Conservation (phyloP, 2,888 invertebrate genomes). For the Sarcophaga carnaria region DNA sequence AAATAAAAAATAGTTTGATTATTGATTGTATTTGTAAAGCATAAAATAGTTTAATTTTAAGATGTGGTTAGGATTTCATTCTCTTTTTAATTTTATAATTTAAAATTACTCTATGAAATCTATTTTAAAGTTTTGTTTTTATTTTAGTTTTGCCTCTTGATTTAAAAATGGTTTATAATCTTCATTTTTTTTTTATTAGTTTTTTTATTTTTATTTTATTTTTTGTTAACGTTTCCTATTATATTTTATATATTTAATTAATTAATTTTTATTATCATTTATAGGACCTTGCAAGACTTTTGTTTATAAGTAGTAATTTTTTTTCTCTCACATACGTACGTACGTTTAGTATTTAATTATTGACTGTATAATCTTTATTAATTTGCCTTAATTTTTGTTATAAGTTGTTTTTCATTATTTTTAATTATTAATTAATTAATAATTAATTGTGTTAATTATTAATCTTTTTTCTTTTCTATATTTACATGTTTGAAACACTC, state of each 20-base stretch:
- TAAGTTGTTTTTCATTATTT: constrained; percentile 18
- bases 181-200: neutral
- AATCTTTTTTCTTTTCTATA: constrained; percentile 8
- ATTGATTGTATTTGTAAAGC: neutral
- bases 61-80: neutral
- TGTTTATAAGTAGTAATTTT: constrained; percentile 60
- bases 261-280: neutral
- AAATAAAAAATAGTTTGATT: no score
- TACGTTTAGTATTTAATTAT: constrained; percentile 40
- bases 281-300: constrained; percentile 55
- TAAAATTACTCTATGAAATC: neutral
- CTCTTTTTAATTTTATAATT: neutral
- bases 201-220: constrained; percentile 15
- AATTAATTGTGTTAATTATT: neutral
- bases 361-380: constrained; percentile 31
- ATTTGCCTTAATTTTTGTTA: constrained; percentile 44
- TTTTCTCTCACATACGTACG: constrained; percentile 18
- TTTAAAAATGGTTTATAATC: neutral
- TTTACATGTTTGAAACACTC: constrained; percentile 18
- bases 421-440: constrained; percentile 27
- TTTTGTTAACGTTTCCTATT: constrained; percentile 5
- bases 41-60: neutral
- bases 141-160: neutral
- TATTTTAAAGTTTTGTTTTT: no score
- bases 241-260: constrained; percentile 22